Percentiles rank a stretch among this genome's conserved stretches.
Conservation (phyloP, 2,888 invertebrate species). For the Tipula confusa region DNA sequence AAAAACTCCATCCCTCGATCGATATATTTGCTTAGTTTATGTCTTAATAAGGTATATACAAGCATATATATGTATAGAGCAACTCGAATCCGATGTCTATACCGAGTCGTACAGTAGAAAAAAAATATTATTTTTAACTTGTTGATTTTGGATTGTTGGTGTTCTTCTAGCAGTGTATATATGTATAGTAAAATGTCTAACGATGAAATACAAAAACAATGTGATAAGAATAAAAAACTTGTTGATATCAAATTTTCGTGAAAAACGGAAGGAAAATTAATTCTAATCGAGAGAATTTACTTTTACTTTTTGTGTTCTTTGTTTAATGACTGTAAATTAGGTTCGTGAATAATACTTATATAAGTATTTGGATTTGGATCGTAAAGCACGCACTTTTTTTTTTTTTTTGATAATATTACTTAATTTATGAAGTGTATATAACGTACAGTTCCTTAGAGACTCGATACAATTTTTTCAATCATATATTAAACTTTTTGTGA, state of each 20-base stretch:
- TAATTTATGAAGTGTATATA: too few species aligned
- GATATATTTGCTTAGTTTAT: not conserved
- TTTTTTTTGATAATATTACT: too few species aligned
- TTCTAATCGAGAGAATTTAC: constrained; percentile 3
- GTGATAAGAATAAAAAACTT: not conserved
- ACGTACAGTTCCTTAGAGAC: not conserved
- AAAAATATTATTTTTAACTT: not conserved
- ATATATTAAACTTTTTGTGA: not conserved
- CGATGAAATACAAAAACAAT: not conserved
- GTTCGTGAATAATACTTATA: not conserved
- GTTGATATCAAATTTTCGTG: constrained; percentile 1
- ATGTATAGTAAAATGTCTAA: not conserved
- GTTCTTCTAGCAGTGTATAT: too few species aligned
- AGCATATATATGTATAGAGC: too few species aligned
- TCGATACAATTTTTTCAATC: not conserved
- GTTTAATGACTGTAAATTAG: not conserved
- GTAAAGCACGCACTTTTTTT: not conserved
- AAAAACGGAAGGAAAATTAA: constrained; percentile 20
- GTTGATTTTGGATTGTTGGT: not conserved
- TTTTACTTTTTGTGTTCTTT: not conserved
- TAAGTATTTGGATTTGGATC: too few species aligned
- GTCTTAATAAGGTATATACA: not conserved
- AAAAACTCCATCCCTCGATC: not conserved
- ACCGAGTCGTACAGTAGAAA: not conserved
- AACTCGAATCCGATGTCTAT: too few species aligned